Evolutionary conservation across 2,888 invertebrate genomes (phyloP).

Genomic region (Taphrorychus bicolor): DNA sequence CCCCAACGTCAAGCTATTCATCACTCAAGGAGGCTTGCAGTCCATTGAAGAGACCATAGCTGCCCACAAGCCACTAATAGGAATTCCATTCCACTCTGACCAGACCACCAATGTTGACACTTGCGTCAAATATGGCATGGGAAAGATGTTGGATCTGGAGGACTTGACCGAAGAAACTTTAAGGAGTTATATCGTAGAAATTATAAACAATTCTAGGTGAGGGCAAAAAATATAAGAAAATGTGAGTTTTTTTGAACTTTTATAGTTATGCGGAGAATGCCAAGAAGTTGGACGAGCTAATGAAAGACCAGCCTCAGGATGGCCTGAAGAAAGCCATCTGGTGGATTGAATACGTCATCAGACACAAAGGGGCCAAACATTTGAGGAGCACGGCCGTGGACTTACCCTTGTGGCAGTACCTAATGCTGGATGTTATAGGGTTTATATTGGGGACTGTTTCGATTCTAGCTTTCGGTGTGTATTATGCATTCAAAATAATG

Average conservation of each 20-base stretch:
- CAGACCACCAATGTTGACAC: constrained; percentile 56
- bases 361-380: constrained; percentile 57
- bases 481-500: constrained; percentile 1
- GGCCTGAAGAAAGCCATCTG: constrained; percentile 46
- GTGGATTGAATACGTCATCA: constrained; percentile 63
- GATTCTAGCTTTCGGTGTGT: not conserved
- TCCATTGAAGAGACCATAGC: constrained; percentile 44
- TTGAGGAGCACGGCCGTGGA: constrained; percentile 60
- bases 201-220: constrained; percentile 41
- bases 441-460: constrained; percentile 30
- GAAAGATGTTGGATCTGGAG: constrained; percentile 42
- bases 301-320: constrained; percentile 44
- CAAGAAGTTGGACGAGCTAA: constrained; percentile 38
- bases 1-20: constrained; percentile 49
- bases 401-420: constrained; percentile 58
- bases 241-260: not conserved
- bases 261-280: constrained; percentile 43
- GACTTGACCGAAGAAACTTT: constrained; percentile 40
- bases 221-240: not conserved
- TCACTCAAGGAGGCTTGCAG: constrained; percentile 48
- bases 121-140: constrained; percentile 43
- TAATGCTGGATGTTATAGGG: constrained; percentile 57
- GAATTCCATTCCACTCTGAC: constrained; percentile 55
- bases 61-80: constrained; percentile 41
- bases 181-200: constrained; percentile 40